Evolutionary conservation across 2,797 vertebrate genomes (phyloP).

Genomic region (Labroides dimidiatus): DNA sequence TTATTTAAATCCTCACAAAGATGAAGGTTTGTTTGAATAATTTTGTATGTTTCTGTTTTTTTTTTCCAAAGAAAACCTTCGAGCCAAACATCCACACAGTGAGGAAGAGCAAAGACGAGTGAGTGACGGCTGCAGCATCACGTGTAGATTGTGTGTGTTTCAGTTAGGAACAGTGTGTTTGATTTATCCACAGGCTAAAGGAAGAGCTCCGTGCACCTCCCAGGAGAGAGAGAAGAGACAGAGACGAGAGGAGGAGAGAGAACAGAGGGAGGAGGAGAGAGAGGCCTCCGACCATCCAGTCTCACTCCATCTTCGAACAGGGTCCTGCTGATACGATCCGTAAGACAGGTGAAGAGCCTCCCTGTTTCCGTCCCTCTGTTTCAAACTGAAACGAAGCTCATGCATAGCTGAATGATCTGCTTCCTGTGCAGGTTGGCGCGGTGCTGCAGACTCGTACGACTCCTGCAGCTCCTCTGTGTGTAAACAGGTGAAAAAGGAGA

Average conservation of each 20-base stretch:
- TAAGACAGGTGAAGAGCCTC: conserved; percentile 70
- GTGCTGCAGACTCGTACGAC: conserved; percentile 50
- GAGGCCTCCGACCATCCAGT: conserved; percentile 83
- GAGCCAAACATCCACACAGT: conserved; percentile 84
- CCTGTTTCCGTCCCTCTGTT: neutral
- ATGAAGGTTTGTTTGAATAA: too few relatives aligned
- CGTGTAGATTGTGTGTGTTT: neutral
- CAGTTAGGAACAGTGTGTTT: neutral
- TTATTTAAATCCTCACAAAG: too few relatives aligned
- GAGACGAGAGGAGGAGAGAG: conserved; percentile 68
- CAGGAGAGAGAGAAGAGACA: conserved; percentile 75
- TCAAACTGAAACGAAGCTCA: neutral
- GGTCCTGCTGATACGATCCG: conserved; percentile 78
- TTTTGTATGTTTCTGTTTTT: neutral
- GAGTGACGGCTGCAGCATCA: conserved; percentile 51
- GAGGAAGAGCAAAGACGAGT: conserved; percentile 86
- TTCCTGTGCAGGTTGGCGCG: conserved; percentile 69
- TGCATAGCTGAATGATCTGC: neutral
- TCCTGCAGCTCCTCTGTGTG: conserved; percentile 58
- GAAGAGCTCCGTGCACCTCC: conserved; percentile 55
- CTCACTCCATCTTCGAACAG: conserved; percentile 87
- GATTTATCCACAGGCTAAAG: conserved; percentile 60
- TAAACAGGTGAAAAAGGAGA: conserved; percentile 79
- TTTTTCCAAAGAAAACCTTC: conserved; percentile 78
- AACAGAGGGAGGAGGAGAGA: conserved; percentile 77